Percentiles rank a stretch among this genome's conserved stretches.
Evolutionary conservation across 2,113 vertebrate genomes (phyloP).

Genomic region (Anseranas semipalmata): DNA sequence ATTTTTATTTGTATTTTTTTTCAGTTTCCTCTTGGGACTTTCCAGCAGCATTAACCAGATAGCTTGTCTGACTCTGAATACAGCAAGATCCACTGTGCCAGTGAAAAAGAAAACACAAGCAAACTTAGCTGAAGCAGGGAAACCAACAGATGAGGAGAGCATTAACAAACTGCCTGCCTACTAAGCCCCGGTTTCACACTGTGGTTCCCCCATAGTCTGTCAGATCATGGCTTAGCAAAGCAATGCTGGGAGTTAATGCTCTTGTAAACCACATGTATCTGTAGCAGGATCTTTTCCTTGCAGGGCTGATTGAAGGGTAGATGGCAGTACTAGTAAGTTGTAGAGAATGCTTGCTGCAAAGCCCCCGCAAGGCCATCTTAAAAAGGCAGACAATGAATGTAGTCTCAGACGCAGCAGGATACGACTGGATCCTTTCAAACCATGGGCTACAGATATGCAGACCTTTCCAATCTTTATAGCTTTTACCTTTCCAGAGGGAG

Average conservation of each 20-base stretch:
- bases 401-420: background rate
- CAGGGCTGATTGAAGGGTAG: background rate
- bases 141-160: background rate
- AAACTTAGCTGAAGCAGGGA: background rate
- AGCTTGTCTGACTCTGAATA: background rate
- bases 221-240: background rate
- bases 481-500: background rate
- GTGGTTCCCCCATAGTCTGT: background rate
- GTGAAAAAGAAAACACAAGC: background rate
- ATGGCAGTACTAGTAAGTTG: background rate
- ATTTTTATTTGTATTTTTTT: background rate
- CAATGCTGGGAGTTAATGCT: background rate
- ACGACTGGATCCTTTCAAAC: conserved; percentile 13
- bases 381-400: background rate
- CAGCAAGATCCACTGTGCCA: background rate
- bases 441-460: background rate
- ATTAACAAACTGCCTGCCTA: background rate
- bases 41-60: background rate
- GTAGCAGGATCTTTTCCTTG: background rate
- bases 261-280: background rate
- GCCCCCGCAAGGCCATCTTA: background rate
- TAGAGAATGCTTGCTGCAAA: background rate
- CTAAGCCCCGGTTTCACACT: background rate
- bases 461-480: background rate
- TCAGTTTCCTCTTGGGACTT: background rate